phyloP scores from a whole-genome alignment of 2,888 invertebrate genomes.

The Icerya purchasi region DNA sequence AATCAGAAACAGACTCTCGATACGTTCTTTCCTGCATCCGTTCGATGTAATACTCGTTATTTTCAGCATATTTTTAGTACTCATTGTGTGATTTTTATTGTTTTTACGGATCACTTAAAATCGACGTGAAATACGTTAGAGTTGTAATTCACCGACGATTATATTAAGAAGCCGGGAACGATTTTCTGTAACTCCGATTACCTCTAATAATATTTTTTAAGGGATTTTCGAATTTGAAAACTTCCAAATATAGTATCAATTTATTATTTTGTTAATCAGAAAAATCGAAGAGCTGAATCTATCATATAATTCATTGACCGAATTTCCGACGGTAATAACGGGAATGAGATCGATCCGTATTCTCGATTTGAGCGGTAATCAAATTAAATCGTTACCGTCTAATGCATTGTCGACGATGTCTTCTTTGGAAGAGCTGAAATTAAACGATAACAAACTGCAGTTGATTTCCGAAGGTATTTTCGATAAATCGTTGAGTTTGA shows the following conservation, averaged over 20 bases:
- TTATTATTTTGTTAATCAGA: conserved; percentile 24
- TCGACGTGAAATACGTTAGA: too few relatives aligned
- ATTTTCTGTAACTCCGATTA: too few relatives aligned
- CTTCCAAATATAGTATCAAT: not conserved
- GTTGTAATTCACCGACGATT: too few relatives aligned
- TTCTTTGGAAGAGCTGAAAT: conserved; percentile 43
- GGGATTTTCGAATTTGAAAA: not conserved
- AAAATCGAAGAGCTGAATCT: conserved; percentile 51
- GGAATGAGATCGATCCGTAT: conserved; percentile 43
- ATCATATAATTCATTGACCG: conserved; percentile 51
- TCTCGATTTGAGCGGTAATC: conserved; percentile 57
- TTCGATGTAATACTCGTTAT: too few relatives aligned
- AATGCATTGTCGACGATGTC: conserved; percentile 46
- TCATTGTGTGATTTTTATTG: too few relatives aligned
- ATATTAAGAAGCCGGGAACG: too few relatives aligned
- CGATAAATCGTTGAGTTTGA: conserved; percentile 42
- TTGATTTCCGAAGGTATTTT: conserved; percentile 50
- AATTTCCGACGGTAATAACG: conserved; percentile 47
- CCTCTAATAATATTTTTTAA: too few relatives aligned
- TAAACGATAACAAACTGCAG: conserved; percentile 51
- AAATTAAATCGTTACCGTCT: conserved; percentile 43
- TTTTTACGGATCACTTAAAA: too few relatives aligned
- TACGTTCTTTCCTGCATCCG: too few relatives aligned
- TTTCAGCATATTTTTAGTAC: too few relatives aligned
- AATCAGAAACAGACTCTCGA: too few relatives aligned